Percentiles rank a stretch among this genome's conserved stretches.
These are phyloP conservation scores for Euphonia xanthogaster DNA, from an alignment of 2,797 vertebrate genomes.

Conservation along the genomic window DNA sequence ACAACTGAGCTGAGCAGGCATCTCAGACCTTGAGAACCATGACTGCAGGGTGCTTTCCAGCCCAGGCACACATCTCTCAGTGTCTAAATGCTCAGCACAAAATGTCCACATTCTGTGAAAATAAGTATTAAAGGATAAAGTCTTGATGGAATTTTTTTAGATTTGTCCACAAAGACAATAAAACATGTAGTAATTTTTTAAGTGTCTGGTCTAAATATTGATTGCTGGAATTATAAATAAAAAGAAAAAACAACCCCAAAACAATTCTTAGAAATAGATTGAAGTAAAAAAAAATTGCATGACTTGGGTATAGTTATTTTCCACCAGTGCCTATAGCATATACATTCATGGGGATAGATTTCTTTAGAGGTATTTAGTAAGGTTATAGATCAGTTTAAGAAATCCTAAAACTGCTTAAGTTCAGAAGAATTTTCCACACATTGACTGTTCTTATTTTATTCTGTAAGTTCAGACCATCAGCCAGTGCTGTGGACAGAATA, in stretches of 20 bases:
- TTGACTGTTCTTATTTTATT: neutral
- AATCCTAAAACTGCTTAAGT: neutral
- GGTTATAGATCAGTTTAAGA: neutral
- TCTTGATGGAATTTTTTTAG: neutral
- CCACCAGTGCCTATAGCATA: neutral
- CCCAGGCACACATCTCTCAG: neutral
- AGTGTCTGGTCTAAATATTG: neutral
- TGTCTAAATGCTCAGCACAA: neutral
- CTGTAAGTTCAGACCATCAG: neutral
- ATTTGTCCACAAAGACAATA: neutral
- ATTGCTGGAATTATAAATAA: neutral
- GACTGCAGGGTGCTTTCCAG: neutral
- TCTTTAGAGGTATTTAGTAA: neutral
- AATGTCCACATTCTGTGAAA: neutral
- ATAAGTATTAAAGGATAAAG: neutral
- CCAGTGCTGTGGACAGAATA: neutral
- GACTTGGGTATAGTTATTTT: neutral
- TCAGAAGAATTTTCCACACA: neutral
- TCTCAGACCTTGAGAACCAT: neutral
- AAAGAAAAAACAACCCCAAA: neutral
- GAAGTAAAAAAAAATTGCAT: neutral
- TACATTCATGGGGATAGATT: neutral
- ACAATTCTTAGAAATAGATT: neutral
- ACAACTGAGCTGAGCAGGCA: neutral
- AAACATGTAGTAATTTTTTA: neutral